phyloP scores from a whole-genome alignment of 2,797 vertebrate genomes.

The Anomalospiza imberbis region DNA sequence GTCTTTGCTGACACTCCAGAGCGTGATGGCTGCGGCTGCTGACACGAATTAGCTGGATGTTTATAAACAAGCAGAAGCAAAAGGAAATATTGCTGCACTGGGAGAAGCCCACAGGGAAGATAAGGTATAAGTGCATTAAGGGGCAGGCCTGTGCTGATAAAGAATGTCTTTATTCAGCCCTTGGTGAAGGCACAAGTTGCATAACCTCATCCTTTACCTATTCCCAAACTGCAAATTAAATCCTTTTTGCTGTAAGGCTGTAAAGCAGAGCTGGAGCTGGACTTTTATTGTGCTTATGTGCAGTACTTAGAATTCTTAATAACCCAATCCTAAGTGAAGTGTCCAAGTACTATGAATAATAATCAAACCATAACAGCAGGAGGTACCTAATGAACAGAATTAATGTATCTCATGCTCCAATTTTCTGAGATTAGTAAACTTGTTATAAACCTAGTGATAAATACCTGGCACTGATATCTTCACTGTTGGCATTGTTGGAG shows the following conservation, averaged over 20 bases:
- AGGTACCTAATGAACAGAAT: constrained; percentile 58
- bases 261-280: not conserved
- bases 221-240: constrained; percentile 9
- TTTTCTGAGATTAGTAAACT: constrained; percentile 52
- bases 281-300: constrained; percentile 1
- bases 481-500: not conserved
- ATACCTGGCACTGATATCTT: not conserved
- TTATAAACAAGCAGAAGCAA: not conserved
- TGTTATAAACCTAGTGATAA: constrained; percentile 14
- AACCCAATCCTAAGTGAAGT: constrained; percentile 17
- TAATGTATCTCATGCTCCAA: constrained; percentile 42
- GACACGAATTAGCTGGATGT: not conserved
- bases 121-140: not conserved
- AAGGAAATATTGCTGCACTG: not conserved
- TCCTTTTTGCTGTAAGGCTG: not conserved
- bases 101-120: not conserved
- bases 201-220: not conserved
- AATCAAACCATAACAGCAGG: constrained; percentile 58
- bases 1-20: not conserved
- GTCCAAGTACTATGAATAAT: constrained; percentile 49
- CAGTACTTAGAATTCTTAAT: constrained; percentile 35
- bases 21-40: not conserved
- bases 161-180: not conserved
- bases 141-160: not conserved
- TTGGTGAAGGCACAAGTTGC: not conserved